phyloP scores from a whole-genome alignment of 1,140 invertebrate genomes.

The Ips typographus region DNA sequence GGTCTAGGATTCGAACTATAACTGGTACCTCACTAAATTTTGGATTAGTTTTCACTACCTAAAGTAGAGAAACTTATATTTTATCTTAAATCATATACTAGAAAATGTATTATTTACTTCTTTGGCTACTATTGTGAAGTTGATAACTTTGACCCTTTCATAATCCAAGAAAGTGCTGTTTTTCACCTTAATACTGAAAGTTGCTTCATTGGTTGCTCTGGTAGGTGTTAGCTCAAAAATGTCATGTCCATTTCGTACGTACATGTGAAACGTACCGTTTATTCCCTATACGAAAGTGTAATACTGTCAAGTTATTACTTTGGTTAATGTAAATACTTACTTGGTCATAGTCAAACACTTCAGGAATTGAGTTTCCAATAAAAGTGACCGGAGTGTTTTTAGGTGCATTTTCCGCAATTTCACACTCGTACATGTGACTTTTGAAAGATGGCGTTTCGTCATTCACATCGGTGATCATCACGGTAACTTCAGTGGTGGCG shows the following conservation, averaged over 20 bases:
- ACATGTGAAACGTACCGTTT: conserved; percentile 88
- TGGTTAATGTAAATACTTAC: conserved; percentile 54
- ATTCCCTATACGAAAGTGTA: conserved; percentile 64
- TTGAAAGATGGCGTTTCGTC: conserved; percentile 89
- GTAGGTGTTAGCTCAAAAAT: conserved; percentile 89
- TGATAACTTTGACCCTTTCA: conserved; percentile 76
- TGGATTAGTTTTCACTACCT: conserved; percentile 62
- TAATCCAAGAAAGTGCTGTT: conserved; percentile 82
- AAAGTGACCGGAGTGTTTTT: conserved; percentile 88
- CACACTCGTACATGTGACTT: conserved; percentile 76
- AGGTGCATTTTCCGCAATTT: conserved; percentile 91
- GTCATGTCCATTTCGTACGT: conserved; percentile 75
- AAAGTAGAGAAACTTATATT: neutral
- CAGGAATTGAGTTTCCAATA: conserved; percentile 74
- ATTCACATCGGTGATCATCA: conserved; percentile 93
- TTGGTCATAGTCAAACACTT: conserved; percentile 92
- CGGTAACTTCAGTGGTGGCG: conserved; percentile 85
- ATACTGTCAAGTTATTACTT: neutral
- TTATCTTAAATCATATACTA: neutral
- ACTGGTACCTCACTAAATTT: conserved; percentile 77
- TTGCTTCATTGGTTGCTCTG: conserved; percentile 87
- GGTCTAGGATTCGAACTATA: conserved; percentile 82
- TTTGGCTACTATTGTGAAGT: conserved; percentile 83
- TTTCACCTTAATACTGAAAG: conserved; percentile 87
- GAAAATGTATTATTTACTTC: conserved; percentile 58